Evolutionary conservation across 23 tunicate species (phyloP), one percentile per base, ranked within the genome.

Genomic region (Halocynthia aurantium): DNA sequence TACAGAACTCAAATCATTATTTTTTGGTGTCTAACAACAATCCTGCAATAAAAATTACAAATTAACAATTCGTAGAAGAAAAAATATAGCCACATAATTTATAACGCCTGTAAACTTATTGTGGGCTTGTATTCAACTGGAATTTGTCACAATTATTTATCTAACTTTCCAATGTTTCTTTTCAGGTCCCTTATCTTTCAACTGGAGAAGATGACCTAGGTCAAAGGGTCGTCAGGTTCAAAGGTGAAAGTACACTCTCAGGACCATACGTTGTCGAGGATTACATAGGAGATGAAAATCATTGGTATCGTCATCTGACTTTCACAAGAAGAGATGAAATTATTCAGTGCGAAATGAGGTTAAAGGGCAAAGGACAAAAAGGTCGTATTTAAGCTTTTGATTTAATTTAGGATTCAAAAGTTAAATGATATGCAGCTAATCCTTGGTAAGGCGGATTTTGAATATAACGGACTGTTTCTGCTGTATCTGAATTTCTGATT

Each of bases 131-230:
- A 57, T 10, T 12, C 62, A 12, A 57, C 11, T 10, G 62, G 62
- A 10, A 57, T 10, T 10, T 10, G 12, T 57, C 62, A 12, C 11
- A 67, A 10, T 67, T 20, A 11, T 10, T 67, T 22, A 52, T 20
- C 18, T 71, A 22, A 8, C 69, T 15, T 8, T 20, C n/a, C 10
- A 31, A 8, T n/a, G n/a, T n/a, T n/a, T 68, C 49, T 52, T 7
- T 61, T 55, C 73, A 92, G 87, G 92, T 89, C 13, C 98, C 98
- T 9, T 92, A 87, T 74, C 56, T 92, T 18, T 81, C 98, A n/a
- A 71, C 72, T 6, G 84, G 83, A 12, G 92, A 81, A 6, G 84
- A 92, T 22, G 74, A 79, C 57, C 50, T 85, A 22, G 98, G 86
- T 7, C 77, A 76, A 31, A 51, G 83, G 7, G 71, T 58, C 49